Evolutionary conservation across 2,888 invertebrate species (phyloP).

Genomic region (Prosopocoilus inquinatus): DNA sequence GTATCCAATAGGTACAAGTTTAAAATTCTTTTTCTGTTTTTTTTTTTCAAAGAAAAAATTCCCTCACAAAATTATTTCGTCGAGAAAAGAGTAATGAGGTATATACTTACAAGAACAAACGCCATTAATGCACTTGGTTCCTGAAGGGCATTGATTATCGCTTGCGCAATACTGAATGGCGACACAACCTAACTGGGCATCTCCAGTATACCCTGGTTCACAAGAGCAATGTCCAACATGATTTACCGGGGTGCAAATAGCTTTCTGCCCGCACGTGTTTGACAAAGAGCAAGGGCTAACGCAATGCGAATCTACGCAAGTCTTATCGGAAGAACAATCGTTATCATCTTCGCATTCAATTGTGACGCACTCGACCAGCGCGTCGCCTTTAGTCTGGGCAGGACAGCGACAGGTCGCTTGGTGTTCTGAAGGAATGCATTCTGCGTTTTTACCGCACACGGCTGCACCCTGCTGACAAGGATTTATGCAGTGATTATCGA

Average conservation of each 20-base stretch:
- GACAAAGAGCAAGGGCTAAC: constrained; percentile 77
- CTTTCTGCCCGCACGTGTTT: constrained; percentile 80
- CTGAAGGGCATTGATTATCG: constrained; percentile 79
- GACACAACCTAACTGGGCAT: constrained; percentile 82
- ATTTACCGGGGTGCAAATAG: constrained; percentile 71
- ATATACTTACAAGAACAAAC: constrained; percentile 72
- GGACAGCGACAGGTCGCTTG: constrained; percentile 73
- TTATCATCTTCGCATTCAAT: constrained; percentile 77
- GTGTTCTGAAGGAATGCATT: constrained; percentile 70
- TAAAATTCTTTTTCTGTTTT: too few relatives aligned
- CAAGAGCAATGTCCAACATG: constrained; percentile 85
- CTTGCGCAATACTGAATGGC: constrained; percentile 78
- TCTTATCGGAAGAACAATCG: constrained; percentile 69
- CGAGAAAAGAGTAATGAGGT: constrained; percentile 17
- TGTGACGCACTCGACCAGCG: constrained; percentile 67
- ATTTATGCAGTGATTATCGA: constrained; percentile 72
- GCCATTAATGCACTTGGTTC: constrained; percentile 80
- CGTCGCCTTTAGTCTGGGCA: constrained; percentile 72
- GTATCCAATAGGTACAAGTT: too few relatives aligned
- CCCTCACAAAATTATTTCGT: not conserved
- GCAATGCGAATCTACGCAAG: constrained; percentile 79
- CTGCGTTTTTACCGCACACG: constrained; percentile 71
- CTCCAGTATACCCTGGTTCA: constrained; percentile 78
- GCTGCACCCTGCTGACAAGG: constrained; percentile 66
- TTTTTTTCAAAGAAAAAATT: too few relatives aligned